Base-by-base conservation (phyloP, 2,797 vertebrate species). In the Eleutherodactylus coqui region DNA sequence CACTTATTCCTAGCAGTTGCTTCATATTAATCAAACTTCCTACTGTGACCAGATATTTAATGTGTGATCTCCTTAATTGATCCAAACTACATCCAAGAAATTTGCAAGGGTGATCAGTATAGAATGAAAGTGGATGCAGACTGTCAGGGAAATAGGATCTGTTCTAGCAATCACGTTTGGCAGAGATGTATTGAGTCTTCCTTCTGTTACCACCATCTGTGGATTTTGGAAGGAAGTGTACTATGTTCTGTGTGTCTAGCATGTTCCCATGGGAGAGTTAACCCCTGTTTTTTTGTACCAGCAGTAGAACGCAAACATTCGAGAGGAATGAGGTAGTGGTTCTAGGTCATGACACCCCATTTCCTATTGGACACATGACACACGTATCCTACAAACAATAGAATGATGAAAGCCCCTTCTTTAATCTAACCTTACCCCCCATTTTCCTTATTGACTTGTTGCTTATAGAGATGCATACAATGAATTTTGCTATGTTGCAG, bases 61-160 rank as follows among this genome's bases (percentile, higher is more conserved):
- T n/a, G 38, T 82, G 79, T 36, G 64, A 70, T 73, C 69, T 75
- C 21, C 51, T 45, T 75, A 19, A 47, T 49, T 81, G 53, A 34
- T 81, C 51, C 24, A 32, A 64, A 64, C 38, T 55, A 53, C 32
- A 86, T 67, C n/a, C 58, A 64, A 62, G 53, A 58, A 47, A 73
- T 86, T 41, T 58, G 49, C 53, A 83, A 32, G 43, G 53, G 16
- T 53, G 82, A 69, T 75, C 64, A 79, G 36, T 49, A 58, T 29
- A 73, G 29, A 70, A 29, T 62, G n/a, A 62, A 69, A 32, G 69
- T 84, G 89, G 89, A 89, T 91, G 88, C 11, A 3, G 45, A 72
- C 83, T 91, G 89, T 88, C 49, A 29, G 88, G 88, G 86, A 88
- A 85, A 69, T 84, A 72, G 89, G 89, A 88, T 92, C 87, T 89